Evolutionary conservation across 2,113 vertebrate genomes (phyloP), one percentile per base, ranked within the genome.

Genomic region (Pholis gunnellus): DNA sequence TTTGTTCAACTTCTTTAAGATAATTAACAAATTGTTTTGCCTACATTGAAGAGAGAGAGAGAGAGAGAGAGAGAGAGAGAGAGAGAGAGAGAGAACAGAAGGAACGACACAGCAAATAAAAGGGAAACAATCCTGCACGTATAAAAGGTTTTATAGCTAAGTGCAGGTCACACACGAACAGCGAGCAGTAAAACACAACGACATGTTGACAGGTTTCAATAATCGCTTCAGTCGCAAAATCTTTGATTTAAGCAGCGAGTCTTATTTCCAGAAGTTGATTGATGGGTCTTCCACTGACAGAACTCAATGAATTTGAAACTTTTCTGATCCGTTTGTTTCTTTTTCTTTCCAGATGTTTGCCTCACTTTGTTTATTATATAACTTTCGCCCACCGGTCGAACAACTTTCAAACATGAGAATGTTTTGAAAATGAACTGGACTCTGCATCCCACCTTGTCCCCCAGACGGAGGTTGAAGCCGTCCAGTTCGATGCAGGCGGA

Each of bases 401-500:
- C 4, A 18, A 17, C 46, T 4, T 48, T 48, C 46, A 48, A 18
- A 48, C 18, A 6, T 48, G 15, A 48, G 46, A 48, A 48, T 48
- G 15, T 48, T 52, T 22, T 40, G 3, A 40, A 48, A 22, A 25
- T 60, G 7, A 18, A 20, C 11, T 22, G 10, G 25, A 25, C 1
- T 25, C 14, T 10, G 15, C 54, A 40, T 56, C 79, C 42, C 93
- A 99, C 97, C 93, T 88, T 96, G 85, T 99, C 97, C 89, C 97
- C 97, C 50, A 99, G 95, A 78, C 96, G 95, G 34, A 98, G 29
- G 59, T 96, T 98, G 89, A 98, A 95, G 10, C 97, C 97, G 59
- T 99, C 97, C 84, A 99, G 83, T 84, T 99, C 97, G 22, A 98
- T 95, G 34, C 95, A 88, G 48, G 96, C 96, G 40, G 94, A 94